Evolutionary conservation across 1,140 invertebrate species (phyloP), one percentile per base, ranked within the genome.

Genomic region (Bicyclus anynana): DNA sequence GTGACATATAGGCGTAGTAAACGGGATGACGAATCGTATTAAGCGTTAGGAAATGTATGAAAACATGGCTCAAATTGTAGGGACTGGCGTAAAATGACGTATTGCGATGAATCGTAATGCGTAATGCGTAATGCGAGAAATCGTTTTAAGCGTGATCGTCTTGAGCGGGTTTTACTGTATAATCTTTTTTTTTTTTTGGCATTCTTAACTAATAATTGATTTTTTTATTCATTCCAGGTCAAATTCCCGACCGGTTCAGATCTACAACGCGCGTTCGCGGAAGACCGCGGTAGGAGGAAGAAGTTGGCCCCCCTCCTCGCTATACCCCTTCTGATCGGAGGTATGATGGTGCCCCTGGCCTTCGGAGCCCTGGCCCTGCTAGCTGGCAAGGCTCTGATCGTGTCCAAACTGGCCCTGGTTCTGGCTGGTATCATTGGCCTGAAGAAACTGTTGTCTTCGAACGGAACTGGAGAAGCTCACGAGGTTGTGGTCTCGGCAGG

Each of bases 311-410:
- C 93, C 10, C 90, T 95, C 55, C 87, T 95, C 20, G 91, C 95
- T 55, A 93, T 95, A 65, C 94, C 94, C 3, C 77, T 96, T 42
- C 89, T 96, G 68, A 92, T 95, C 55, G 94, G 93, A 23, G 94
- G 94, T 37, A 95, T 94, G 62, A 84, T 95, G 70, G 91, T 96
- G 12, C 95, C 95, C 1, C 81, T 96, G 20, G 94, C 94, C 3
- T 92, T 95, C 38, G 94, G 94, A 42, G 94, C 94, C 2, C 80
- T 96, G 4, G 94, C 94, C 2, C 90, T 96, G 12, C 77, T 96
- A 23, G 95, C 95, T 16, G 95, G 95, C 55, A 96, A 96, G 79
- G 95, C 95, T 27, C 83, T 96, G 27, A 95, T 96, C 67, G 93
- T 96, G 44, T 94, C 94, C 71, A 96, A 96, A 74, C 81, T 96